Evolutionary conservation across 2,113 vertebrate genomes (phyloP).

Genomic region (Chloropsis hardwickii): DNA sequence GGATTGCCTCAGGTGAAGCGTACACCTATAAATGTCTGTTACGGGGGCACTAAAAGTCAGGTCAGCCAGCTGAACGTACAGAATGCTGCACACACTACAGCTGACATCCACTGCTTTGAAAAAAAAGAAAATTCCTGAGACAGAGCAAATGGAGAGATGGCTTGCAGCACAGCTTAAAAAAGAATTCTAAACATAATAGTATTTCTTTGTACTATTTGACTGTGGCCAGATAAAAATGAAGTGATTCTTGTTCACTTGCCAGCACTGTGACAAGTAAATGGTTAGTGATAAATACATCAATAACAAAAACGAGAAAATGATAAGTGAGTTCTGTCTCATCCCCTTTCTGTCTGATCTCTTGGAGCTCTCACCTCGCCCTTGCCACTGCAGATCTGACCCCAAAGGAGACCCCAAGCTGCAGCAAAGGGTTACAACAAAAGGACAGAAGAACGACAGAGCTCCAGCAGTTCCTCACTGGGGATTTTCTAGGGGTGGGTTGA

Average conservation of each 20-base stretch:
- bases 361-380: background rate
- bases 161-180: background rate
- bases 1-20: background rate
- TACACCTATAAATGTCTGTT: background rate
- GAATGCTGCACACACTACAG: fast-evolving
- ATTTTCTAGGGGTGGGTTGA: fast-evolving
- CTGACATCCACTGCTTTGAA: background rate
- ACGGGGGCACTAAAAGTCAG: fast-evolving
- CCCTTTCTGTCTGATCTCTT: background rate
- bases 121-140: background rate
- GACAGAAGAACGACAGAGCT: background rate
- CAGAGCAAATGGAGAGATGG: background rate
- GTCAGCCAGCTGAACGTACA: background rate
- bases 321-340: background rate
- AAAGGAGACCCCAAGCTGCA: background rate
- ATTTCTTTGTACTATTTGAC: background rate
- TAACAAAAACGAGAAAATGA: background rate
- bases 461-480: background rate
- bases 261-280: background rate
- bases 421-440: background rate
- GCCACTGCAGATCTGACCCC: background rate
- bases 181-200: background rate
- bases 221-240: background rate
- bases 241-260: background rate
- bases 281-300: background rate